Evolutionary conservation across 2,888 invertebrate genomes (phyloP), one percentile per base, ranked within the genome.

Genomic region (Poecilus cupreus): DNA sequence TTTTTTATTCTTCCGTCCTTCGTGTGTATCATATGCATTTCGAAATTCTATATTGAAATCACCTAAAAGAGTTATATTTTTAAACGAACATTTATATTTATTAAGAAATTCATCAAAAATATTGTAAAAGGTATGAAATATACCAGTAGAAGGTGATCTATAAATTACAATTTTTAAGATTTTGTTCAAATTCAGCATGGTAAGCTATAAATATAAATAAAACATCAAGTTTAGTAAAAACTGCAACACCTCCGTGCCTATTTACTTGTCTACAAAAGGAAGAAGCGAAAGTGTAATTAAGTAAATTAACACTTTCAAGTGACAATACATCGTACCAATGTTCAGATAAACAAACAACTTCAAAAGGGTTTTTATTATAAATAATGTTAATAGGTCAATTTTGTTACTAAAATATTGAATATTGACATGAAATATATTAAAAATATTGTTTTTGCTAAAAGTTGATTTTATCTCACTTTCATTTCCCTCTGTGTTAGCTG

Each of bases 141-240:
- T n/a, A n/a, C n/a, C n/a, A n/a, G n/a, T n/a, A n/a, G n/a, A n/a
- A n/a, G n/a, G n/a, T n/a, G n/a, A n/a, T n/a, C n/a, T n/a, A n/a
- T n/a, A n/a, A n/a, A n/a, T n/a, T n/a, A n/a, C n/a, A n/a, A n/a
- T n/a, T n/a, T n/a, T n/a, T n/a, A n/a, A n/a, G n/a, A n/a, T n/a
- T n/a, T n/a, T n/a, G n/a, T n/a, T n/a, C n/a, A 54, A 54, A 54
- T 54, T 54, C 51, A 54, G 51, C 51, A 18, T 54, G 51, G 10
- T 5, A 18, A 18, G 16, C 51, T 4, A 54, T 1, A 54, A 18
- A 18, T 20, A 16, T 16, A 18, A 54, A 54, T 2, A 10, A 16
- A 54, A 54, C 51, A 54, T 54, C 20, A 20, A 18, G 2, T 54
- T 54, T 54, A 4, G 51, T 49, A 18, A 54, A 20, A 54, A 54